Evolutionary conservation across 2,888 invertebrate genomes (phyloP).

Genomic region (Tigriopus californicus): DNA sequence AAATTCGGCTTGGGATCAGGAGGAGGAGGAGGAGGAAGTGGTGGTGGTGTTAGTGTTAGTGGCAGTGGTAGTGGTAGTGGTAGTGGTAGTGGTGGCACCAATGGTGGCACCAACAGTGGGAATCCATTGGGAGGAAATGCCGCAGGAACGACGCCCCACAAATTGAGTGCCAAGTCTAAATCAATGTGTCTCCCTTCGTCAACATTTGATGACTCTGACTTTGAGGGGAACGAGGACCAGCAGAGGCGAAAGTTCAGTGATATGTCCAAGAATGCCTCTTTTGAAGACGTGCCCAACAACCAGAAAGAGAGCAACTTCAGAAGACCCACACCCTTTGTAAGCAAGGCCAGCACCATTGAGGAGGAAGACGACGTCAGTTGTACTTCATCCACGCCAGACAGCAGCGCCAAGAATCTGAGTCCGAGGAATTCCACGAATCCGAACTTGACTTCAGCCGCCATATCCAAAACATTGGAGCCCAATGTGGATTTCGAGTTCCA

Average conservation of each 20-base stretch:
- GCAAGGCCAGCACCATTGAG: not conserved
- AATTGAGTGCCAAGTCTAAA: constrained; percentile 17
- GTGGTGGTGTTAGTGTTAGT: not conserved
- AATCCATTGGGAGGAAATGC: no score
- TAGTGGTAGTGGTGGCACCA: no score
- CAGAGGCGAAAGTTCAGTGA: not conserved
- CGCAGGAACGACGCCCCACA: not conserved
- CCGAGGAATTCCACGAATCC: not conserved
- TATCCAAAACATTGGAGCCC: constrained; percentile 39
- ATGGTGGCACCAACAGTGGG: no score
- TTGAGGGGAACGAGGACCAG: not conserved
- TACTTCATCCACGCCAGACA: not conserved
- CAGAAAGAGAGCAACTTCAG: no score
- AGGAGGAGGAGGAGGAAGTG: constrained; percentile 1
- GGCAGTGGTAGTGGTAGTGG: no score
- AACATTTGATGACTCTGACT: not conserved
- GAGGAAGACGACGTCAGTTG: not conserved
- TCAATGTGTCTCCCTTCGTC: constrained; percentile 20
- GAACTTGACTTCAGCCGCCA: not conserved
- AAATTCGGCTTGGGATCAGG: constrained; percentile 42
- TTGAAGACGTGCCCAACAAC: not conserved
- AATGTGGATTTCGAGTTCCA: constrained; percentile 89
- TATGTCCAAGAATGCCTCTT: not conserved
- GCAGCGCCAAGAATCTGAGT: not conserved
- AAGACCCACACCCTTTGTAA: not conserved